phyloP scores from a whole-genome alignment of 2,797 vertebrate genomes.

The Paguma larvata region DNA sequence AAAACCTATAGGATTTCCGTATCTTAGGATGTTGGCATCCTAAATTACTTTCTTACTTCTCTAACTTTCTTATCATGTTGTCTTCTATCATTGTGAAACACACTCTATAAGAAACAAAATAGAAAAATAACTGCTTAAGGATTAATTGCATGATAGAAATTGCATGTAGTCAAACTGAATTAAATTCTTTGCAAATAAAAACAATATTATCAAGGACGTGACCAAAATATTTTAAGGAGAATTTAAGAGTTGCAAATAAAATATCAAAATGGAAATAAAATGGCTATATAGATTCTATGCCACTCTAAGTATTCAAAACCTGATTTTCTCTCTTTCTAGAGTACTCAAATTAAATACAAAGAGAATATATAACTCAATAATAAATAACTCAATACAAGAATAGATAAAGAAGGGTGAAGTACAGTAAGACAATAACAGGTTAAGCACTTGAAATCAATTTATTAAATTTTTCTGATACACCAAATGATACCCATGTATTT shows the following conservation, averaged over 20 bases:
- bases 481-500: not conserved
- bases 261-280: constrained; percentile 37
- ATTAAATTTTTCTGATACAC: not conserved
- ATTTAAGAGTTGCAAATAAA: not conserved
- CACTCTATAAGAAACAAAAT: not conserved
- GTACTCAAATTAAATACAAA: not conserved
- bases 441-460: constrained; percentile 8
- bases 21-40: not conserved
- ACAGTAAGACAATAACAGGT: not conserved
- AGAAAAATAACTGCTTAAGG: not conserved
- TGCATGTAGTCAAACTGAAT: not conserved
- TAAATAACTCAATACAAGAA: not conserved
- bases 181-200: constrained; percentile 46
- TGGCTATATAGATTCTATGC: not conserved
- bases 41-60: constrained; percentile 21
- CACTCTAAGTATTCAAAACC: not conserved
- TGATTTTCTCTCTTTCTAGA: not conserved
- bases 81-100: not conserved
- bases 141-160: not conserved
- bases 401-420: not conserved
- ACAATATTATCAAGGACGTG: not conserved
- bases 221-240: constrained; percentile 10
- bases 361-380: not conserved
- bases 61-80: not conserved
- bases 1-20: not conserved